Evolutionary conservation across 2,888 invertebrate genomes (phyloP).

Genomic region (Elysia crispata): DNA sequence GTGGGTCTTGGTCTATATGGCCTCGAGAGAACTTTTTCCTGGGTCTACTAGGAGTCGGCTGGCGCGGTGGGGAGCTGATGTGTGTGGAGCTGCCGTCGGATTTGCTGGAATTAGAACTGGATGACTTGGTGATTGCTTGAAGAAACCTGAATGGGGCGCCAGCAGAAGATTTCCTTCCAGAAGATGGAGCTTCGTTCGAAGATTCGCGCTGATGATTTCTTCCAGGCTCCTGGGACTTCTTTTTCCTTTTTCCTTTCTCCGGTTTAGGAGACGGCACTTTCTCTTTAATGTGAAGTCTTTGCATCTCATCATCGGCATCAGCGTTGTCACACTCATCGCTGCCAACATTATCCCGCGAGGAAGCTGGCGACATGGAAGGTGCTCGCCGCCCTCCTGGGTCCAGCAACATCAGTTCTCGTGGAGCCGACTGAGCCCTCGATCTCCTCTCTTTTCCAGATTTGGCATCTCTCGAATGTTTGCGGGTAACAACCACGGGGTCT

Average conservation of each 20-base stretch:
- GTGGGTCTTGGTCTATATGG: constrained; percentile 47
- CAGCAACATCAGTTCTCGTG: constrained; percentile 21
- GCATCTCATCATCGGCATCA: too few species aligned
- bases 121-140: constrained; percentile 27
- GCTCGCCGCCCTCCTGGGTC: not conserved
- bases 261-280: too few species aligned
- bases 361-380: too few species aligned
- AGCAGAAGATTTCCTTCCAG: constrained; percentile 24
- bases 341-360: too few species aligned
- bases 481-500: not conserved
- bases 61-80: not conserved
- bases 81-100: not conserved
- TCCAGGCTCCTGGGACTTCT: too few species aligned
- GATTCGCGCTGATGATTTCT: too few species aligned
- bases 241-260: too few species aligned
- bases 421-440: constrained; percentile 35
- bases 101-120: not conserved
- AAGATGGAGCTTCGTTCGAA: not conserved
- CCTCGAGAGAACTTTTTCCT: constrained; percentile 48
- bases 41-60: constrained; percentile 38
- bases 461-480: not conserved
- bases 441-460: constrained; percentile 19
- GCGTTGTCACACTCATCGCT: too few species aligned
- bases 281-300: too few species aligned
- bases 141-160: constrained; percentile 33